Evolutionary conservation across 2,888 invertebrate genomes (phyloP), one percentile per base, ranked within the genome.

Genomic region (Rhaphigaster nebulosa): DNA sequence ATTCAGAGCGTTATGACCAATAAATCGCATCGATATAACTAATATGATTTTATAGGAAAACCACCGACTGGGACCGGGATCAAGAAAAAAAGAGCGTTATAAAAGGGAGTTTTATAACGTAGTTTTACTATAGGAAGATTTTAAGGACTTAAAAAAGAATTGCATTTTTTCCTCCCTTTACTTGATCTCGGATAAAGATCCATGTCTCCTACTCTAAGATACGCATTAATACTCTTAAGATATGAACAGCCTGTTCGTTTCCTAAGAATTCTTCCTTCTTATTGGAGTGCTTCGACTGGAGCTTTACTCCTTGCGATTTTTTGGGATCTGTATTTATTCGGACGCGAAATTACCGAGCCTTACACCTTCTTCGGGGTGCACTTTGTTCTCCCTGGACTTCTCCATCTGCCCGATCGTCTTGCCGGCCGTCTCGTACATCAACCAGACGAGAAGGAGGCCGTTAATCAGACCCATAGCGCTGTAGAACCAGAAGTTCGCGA

Each of bases 381-480:
- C 56, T 10, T 26, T 54, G 12, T n/a, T 15, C 18, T 50, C 89
- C 23, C 38, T 60, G 1, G 52, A 8, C 41, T 88, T 89, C 38
- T 91, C 60, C 18, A 92, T 92, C 90, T 92, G 91, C 0, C 91
- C 92, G 38, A 92, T 90, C 4, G 92, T 89, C 70, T 92, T 92
- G 10, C 92, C 92, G 20, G 92, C 92, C 29, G 92, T 92, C 87
- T 92, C 92, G n/a, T 92, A 91, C 52, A 92, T 90, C 29, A 92
- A 34, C 70, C 90, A 90, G 54, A 90, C 80, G 1, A 92, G 91
- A 26, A 91, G 87, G 26, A 91, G 87, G 26, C 92, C 91, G n/a
- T 92, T 52, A 18, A 91, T 56, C 20, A 90, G 80, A 80, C 91
- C 91, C n/a, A 90, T 41, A 12, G 91, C 84, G 60, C 92, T 91